These are phyloP conservation scores for Hirtodrosophila confusa DNA, from an alignment of 2,888 invertebrate species.

Conservation along the genomic window DNA sequence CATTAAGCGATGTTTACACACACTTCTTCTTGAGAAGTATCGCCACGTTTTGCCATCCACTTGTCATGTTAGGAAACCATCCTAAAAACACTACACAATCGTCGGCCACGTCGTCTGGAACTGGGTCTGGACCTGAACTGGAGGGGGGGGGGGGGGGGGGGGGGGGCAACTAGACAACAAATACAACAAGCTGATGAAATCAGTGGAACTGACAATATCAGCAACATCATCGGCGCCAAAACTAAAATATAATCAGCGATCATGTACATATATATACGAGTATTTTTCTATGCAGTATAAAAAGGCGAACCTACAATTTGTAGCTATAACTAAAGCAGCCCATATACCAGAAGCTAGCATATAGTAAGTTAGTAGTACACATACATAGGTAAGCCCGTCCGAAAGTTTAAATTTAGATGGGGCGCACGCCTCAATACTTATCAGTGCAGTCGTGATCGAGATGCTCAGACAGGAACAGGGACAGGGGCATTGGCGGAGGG, in stretches of 20 bases:
- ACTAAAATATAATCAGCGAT: conserved; percentile 37
- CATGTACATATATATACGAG: conserved; percentile 8
- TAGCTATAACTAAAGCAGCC: not conserved
- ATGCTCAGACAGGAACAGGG: conserved; percentile 14
- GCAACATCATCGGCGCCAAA: conserved; percentile 51
- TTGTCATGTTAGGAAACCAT: conserved; percentile 6
- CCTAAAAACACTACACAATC: conserved; percentile 10
- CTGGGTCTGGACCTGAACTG: conserved; percentile 7
- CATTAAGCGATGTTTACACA: conserved; percentile 2
- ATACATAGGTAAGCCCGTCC: conserved; percentile 18
- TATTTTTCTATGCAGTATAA: not conserved
- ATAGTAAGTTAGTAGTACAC: not conserved
- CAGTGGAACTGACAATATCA: conserved; percentile 33
- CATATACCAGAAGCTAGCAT: conserved; percentile 5
- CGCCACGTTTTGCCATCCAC: conserved; percentile 4
- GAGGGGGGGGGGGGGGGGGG: not conserved
- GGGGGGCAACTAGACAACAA: not conserved
- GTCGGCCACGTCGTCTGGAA: conserved; percentile 30
- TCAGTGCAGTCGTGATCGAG: conserved; percentile 44
- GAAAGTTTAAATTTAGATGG: conserved; percentile 61
- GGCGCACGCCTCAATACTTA: conserved; percentile 60
- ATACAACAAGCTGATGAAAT: conserved; percentile 40
- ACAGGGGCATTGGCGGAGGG: not conserved
- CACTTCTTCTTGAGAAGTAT: conserved; percentile 19
- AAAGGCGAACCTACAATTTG: conserved; percentile 31